phyloP scores from a whole-genome alignment of 2,113 vertebrate species.

The Egretta garzetta region DNA sequence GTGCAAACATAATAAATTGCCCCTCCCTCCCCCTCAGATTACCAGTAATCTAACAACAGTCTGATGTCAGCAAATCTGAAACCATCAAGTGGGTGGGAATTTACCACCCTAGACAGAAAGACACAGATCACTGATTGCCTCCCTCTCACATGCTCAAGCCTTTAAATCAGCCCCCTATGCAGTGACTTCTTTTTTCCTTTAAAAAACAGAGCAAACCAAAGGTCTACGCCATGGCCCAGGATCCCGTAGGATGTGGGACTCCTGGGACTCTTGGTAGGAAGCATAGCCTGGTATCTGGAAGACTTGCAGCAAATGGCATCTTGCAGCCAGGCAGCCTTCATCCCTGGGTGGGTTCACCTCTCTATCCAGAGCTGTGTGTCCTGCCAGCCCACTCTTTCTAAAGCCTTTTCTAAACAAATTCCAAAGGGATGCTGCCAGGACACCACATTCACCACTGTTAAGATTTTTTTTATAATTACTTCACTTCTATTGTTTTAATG shows the following conservation, averaged over 20 bases:
- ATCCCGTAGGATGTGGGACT: background rate
- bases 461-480: background rate
- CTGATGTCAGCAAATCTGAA: background rate
- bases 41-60: background rate
- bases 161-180: background rate
- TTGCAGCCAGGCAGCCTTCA: background rate
- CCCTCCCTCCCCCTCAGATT: background rate
- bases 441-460: background rate
- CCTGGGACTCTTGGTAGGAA: background rate
- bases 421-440: background rate
- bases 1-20: background rate
- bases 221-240: background rate
- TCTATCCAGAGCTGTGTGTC: background rate
- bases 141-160: background rate
- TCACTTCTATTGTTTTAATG: background rate
- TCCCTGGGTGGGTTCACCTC: background rate
- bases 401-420: background rate
- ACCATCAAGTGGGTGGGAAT: background rate
- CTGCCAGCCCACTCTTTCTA: background rate
- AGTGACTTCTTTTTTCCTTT: background rate
- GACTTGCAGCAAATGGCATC: background rate
- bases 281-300: background rate
- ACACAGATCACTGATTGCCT: background rate
- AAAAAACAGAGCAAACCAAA: background rate
- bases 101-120: background rate